A percentile compares a stretch with the other conserved stretches of the same genome.
These are phyloP conservation scores for Chrysomela aeneicollis DNA, from an alignment of 2,888 invertebrate species.

Conservation along the genomic window DNA sequence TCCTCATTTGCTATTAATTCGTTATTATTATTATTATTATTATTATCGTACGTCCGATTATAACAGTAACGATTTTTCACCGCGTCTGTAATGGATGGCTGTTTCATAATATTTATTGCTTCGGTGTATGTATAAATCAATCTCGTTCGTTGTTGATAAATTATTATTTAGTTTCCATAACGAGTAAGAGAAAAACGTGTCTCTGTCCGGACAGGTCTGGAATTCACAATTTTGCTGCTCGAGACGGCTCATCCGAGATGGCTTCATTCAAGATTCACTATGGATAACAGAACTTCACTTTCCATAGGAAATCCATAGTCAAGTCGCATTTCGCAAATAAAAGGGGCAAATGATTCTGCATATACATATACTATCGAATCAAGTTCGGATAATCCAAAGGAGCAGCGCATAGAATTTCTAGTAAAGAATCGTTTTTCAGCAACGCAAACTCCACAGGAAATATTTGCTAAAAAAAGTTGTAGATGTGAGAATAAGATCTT, in stretches of 20 bases:
- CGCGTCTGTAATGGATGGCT: slow-evolving; percentile 10
- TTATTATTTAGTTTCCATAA: slow-evolving; percentile 28
- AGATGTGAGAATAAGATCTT: too few species aligned
- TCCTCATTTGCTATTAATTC: neutral
- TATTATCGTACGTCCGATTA: slow-evolving; percentile 15
- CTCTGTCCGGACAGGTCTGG: slow-evolving; percentile 15
- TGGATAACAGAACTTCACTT: neutral
- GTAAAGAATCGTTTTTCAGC: too few species aligned
- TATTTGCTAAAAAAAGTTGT: too few species aligned
- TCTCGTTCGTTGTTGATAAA: slow-evolving; percentile 23
- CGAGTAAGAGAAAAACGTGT: slow-evolving; percentile 26
- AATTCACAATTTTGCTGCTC: slow-evolving; percentile 22
- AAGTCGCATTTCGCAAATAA: neutral
- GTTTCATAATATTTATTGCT: slow-evolving; percentile 24
- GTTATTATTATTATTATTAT: slow-evolving; percentile 12
- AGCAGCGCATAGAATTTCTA: too few species aligned
- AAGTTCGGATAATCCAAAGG: too few species aligned
- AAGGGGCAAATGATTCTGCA: slow-evolving; percentile 4
- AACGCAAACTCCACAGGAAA: too few species aligned
- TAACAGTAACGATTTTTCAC: slow-evolving; percentile 22
- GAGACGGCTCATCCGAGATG: slow-evolving; percentile 12
- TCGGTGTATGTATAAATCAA: slow-evolving; percentile 23
- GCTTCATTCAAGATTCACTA: slow-evolving; percentile 16
- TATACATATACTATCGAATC: too few species aligned
- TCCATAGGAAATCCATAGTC: neutral